Base-by-base conservation (phyloP, 37 sponge, comb jelly and placozoan genomes). In the Spongia lamella region DNA sequence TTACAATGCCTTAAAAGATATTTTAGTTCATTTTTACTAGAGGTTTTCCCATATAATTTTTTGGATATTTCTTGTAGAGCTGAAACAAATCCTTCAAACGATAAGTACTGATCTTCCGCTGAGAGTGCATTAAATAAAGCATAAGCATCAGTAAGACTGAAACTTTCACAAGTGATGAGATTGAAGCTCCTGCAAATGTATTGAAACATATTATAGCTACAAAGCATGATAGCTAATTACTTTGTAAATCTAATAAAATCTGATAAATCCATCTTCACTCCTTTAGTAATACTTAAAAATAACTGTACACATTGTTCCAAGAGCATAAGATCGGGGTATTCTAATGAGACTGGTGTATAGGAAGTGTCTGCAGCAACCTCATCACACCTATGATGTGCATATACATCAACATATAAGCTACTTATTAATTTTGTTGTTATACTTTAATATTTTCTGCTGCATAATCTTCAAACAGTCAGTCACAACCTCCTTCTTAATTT, bases 401-500 rank as follows among this genome's bases (percentile, higher is more conserved):
- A 38, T 7, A 32, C n/a, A 63, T 14, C 3, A 5, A 21, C 47
- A 68, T n/a, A 38, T 3, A 19, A 29, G 40, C 7, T 7, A 43
- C 36, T 34, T 22, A 9, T 17, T 20, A n/a, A 20, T 2, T 22
- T 68, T 68, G 14, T 5, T 43, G 36, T 16, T 16, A 31, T 40
- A 68, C 50, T 26, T 49, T n/a, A 40, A 22, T 20, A 68, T 19
- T 17, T 40, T 77, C 9, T 21, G 32, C 27, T 35, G 38, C 24
- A 77, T 47, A 2, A 65, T 63, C n/a, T 50, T 22, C n/a, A 77
- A 26, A 5, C 66, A 34, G 52, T 65, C 35, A 51, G 14, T 49
- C 35, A 77, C 66, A 34, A 65, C 65, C 3, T 57, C 56, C 39
- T 64, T 51, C 35, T 77, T 77, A 47, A 77, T 77, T 7, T 19